phyloP scores from a whole-genome alignment of 2,888 invertebrate species.

The Girardia tigrina region DNA sequence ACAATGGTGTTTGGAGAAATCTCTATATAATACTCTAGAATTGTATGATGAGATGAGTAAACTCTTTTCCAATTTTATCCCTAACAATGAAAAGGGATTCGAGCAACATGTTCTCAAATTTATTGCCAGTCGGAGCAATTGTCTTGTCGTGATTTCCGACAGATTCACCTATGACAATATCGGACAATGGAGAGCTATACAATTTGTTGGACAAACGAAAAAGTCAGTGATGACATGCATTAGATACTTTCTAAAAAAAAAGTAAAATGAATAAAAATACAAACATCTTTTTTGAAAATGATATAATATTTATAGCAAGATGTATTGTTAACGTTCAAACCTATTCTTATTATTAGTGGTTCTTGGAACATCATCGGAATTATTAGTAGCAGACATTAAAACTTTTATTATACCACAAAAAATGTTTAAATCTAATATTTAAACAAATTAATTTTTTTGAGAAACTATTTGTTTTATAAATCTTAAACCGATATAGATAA shows the following conservation, averaged over 20 bases:
- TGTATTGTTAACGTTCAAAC: no score
- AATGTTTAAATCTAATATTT: no score
- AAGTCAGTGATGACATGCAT: not conserved
- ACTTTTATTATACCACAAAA: no score
- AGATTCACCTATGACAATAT: not conserved
- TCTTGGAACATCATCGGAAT: no score
- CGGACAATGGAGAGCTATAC: not conserved
- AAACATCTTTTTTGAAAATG: not conserved
- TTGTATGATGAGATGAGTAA: not conserved
- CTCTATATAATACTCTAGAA: not conserved
- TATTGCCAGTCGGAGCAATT: not conserved
- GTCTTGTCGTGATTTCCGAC: not conserved
- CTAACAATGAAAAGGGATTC: not conserved
- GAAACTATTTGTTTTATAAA: no score
- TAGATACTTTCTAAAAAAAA: not conserved
- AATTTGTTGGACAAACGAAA: not conserved
- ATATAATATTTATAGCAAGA: not conserved
- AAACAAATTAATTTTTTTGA: no score
- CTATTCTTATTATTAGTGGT: no score
- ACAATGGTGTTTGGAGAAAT: not conserved
- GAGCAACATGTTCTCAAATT: not conserved
- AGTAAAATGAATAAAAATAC: not conserved
- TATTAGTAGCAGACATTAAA: no score
- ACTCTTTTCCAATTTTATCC: not conserved
- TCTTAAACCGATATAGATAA: no score